Evolutionary conservation across 2,797 vertebrate genomes (phyloP).

Genomic region (Ciconia nigra): DNA sequence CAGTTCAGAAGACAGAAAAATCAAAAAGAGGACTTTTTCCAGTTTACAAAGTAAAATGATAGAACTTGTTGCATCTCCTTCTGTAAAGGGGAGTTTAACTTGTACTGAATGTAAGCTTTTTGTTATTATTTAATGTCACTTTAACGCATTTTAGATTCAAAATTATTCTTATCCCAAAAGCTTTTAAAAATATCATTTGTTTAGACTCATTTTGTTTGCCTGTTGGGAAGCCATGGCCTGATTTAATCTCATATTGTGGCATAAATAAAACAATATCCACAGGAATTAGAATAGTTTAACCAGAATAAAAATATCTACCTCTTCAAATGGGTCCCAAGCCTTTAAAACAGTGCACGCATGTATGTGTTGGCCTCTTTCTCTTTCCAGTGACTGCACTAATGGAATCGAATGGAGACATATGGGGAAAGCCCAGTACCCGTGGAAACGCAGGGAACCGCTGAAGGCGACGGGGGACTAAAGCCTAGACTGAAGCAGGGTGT

Average conservation of each 20-base stretch:
- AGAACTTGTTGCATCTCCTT: background rate
- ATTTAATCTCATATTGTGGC: slow-evolving; percentile 22
- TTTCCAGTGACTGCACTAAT: slow-evolving; percentile 17
- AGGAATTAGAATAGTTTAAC: slow-evolving; percentile 40
- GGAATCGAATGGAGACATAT: background rate
- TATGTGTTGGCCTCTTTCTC: background rate
- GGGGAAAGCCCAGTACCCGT: background rate
- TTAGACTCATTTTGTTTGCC: slow-evolving; percentile 30
- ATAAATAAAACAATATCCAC: slow-evolving; percentile 56
- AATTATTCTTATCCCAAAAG: slow-evolving; percentile 52
- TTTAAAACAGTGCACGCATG: background rate
- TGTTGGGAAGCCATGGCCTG: slow-evolving; percentile 39
- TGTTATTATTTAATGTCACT: slow-evolving; percentile 23
- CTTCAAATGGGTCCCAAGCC: background rate
- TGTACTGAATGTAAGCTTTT: background rate
- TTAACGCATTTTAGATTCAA: slow-evolving; percentile 26
- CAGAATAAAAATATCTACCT: slow-evolving; percentile 32
- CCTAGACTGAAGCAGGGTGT: background rate
- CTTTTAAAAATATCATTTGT: slow-evolving; percentile 42
- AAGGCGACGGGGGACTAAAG: background rate
- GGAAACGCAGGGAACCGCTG: background rate
- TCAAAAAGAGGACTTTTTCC: background rate
- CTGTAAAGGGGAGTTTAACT: background rate
- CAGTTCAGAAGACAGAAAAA: background rate
- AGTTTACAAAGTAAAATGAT: background rate